Base-by-base conservation (phyloP, 2,797 vertebrate genomes). In the Anomalospiza imberbis region DNA sequence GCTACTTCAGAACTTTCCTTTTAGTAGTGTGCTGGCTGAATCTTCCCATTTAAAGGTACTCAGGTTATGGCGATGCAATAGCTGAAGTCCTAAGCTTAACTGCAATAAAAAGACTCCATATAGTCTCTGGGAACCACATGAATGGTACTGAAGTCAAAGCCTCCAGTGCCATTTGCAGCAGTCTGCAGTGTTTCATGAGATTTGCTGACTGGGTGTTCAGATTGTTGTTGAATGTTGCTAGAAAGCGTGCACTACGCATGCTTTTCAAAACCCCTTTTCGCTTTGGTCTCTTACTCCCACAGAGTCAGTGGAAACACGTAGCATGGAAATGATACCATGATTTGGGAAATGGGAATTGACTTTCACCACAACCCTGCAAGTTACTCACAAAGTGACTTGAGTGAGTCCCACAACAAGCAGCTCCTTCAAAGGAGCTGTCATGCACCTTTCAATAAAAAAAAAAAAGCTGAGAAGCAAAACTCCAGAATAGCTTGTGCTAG, bases 31-130 rank as follows among this genome's bases (percentile, higher is more conserved):
- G 9, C 28, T 79, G n/a, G 3, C 53, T 24, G 13, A 60, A 38
- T 34, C 48, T 53, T 79, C 17, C 36, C 17, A 9, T 12, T 28
- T 65, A 53, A 61, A 78, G 18, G 40, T 65, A 47, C 7, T 55
- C 18, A 6, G 2, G 1, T 45, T 75, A 7, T 6, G 14, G 12
- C 0, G 0, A 29, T 72, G 36, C 31, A n/a, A 13, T 29, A 60
- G 16, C 6, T 67, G n/a, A 85, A 81, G 16, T 67, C 32, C 26
- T 74, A 55, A 67, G 16, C 11, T 61, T 86, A 55, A 54, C 31
- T 76, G 38, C 48, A 61, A 15, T 55, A 55, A 67, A 74, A 83
- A 36, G 14, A 50, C 17, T 78, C 25, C 16, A 57, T 45, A 53
- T 13, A 45, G 11, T 55, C 80, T 66, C 15, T 55, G 1, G 70